Conservation (phyloP, 2,797 vertebrate genomes). For the Micrastur ruficollis region DNA sequence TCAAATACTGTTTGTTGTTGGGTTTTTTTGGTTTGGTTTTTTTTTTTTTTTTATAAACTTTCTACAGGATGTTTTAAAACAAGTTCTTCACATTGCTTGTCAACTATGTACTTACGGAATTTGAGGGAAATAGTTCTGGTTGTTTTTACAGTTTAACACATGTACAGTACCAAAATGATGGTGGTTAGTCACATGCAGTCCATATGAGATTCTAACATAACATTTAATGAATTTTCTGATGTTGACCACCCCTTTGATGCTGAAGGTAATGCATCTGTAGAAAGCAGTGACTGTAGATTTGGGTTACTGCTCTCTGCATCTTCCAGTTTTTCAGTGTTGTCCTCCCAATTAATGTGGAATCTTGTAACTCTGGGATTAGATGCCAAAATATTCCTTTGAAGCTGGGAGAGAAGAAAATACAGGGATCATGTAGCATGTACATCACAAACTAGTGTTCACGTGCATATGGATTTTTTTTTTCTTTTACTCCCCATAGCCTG, state of each 20-base stretch:
- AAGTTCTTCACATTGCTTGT: constrained; percentile 76
- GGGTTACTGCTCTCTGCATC: constrained; percentile 81
- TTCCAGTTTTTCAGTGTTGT: constrained; percentile 84
- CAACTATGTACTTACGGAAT: constrained; percentile 75
- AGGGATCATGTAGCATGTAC: background rate
- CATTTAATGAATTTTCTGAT: constrained; percentile 82
- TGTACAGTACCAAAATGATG: constrained; percentile 65
- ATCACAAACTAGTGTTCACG: background rate
- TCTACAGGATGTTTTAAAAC: constrained; percentile 77
- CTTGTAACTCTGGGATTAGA: constrained; percentile 85
- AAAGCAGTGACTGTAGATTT: constrained; percentile 81
- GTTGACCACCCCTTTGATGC: constrained; percentile 82
- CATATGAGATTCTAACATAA: constrained; percentile 85
- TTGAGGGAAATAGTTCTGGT: constrained; percentile 74
- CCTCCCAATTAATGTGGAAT: constrained; percentile 86
- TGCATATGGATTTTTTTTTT: background rate
- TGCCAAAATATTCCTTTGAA: constrained; percentile 85
- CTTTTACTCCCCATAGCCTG: background rate
- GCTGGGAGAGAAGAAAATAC: constrained; percentile 66
- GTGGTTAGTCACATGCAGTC: constrained; percentile 82
- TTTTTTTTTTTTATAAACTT: constrained; percentile 74
- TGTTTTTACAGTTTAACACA: constrained; percentile 75
- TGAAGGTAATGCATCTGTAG: constrained; percentile 80
- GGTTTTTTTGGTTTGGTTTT: background rate
- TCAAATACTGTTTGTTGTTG: constrained; percentile 78